Evolutionary conservation across 1,140 invertebrate species (phyloP).

Genomic region (Drosophila lacteicornis): DNA sequence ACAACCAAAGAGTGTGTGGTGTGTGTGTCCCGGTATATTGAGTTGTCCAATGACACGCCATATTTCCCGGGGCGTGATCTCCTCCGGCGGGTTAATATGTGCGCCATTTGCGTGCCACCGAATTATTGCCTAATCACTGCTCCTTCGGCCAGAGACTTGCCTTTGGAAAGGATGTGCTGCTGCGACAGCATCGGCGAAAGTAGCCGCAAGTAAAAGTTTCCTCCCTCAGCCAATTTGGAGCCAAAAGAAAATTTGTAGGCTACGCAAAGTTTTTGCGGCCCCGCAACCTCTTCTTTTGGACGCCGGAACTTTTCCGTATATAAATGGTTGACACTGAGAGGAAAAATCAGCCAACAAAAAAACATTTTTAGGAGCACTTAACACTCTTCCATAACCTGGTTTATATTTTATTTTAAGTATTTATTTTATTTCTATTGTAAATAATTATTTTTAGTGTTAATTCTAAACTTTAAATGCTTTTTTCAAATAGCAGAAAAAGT

Average conservation of each 20-base stretch:
- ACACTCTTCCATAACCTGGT: too few relatives aligned
- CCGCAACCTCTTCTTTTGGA: not conserved
- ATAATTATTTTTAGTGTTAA: not conserved
- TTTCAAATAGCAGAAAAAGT: too few relatives aligned
- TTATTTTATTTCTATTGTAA: too few relatives aligned
- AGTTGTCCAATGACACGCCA: slow-evolving; percentile 77
- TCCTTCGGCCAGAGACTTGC: slow-evolving; percentile 19
- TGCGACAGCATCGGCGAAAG: slow-evolving; percentile 54
- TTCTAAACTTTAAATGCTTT: not conserved
- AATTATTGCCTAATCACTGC: slow-evolving; percentile 80
- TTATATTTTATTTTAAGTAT: too few relatives aligned
- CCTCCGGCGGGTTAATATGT: slow-evolving; percentile 38
- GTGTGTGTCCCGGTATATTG: slow-evolving; percentile 50
- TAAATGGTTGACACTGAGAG: not conserved
- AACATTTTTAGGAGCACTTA: too few relatives aligned
- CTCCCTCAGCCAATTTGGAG: slow-evolving; percentile 72
- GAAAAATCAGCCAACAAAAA: not conserved
- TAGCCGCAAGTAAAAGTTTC: slow-evolving; percentile 77
- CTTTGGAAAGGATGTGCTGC: not conserved
- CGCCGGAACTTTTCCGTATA: slow-evolving; percentile 29
- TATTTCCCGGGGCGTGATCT: slow-evolving; percentile 44
- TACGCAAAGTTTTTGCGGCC: slow-evolving; percentile 70
- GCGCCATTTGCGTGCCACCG: slow-evolving; percentile 42
- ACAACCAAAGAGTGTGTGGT: slow-evolving; percentile 54
- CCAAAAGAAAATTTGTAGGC: slow-evolving; percentile 81